Evolutionary conservation across 2,888 invertebrate genomes (phyloP).

Genomic region (Catocala sponsa): DNA sequence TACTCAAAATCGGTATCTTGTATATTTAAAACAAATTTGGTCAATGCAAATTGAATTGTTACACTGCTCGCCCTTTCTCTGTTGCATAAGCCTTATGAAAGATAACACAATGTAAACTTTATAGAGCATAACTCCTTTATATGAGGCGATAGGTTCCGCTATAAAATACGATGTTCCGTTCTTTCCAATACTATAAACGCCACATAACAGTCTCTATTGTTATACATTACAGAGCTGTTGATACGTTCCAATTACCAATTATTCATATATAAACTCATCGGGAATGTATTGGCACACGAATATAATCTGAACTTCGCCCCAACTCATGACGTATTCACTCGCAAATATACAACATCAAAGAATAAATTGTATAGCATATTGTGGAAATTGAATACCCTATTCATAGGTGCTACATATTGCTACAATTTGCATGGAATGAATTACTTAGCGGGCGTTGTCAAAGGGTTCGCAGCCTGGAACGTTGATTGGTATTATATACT

Average conservation of each 20-base stretch:
- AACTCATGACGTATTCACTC: constrained; percentile 53
- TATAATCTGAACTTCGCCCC: constrained; percentile 26
- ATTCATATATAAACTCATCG: constrained; percentile 15
- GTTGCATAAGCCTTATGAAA: constrained; percentile 13
- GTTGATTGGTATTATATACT: constrained; percentile 38
- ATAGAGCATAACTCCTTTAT: constrained; percentile 16
- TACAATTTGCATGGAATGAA: constrained; percentile 60
- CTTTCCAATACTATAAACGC: background rate
- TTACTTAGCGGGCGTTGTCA: constrained; percentile 56
- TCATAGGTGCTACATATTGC: constrained; percentile 50
- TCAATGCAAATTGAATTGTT: background rate
- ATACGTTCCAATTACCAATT: constrained; percentile 28
- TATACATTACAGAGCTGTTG: background rate
- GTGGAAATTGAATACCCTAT: constrained; percentile 58
- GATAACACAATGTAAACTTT: constrained; percentile 7
- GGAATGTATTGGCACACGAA: constrained; percentile 21
- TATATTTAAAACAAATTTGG: too few relatives aligned
- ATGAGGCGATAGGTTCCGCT: constrained; percentile 12
- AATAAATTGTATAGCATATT: constrained; percentile 48
- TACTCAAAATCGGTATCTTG: too few relatives aligned
- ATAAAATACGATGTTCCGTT: constrained; percentile 5
- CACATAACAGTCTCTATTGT: background rate
- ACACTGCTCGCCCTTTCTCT: constrained; percentile 3
- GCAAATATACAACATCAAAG: constrained; percentile 51
- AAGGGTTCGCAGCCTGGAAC: constrained; percentile 46